Evolutionary conservation across 2,888 invertebrate genomes (phyloP), one percentile per base, ranked within the genome.

Genomic region (Anoplius nigerrimus): DNA sequence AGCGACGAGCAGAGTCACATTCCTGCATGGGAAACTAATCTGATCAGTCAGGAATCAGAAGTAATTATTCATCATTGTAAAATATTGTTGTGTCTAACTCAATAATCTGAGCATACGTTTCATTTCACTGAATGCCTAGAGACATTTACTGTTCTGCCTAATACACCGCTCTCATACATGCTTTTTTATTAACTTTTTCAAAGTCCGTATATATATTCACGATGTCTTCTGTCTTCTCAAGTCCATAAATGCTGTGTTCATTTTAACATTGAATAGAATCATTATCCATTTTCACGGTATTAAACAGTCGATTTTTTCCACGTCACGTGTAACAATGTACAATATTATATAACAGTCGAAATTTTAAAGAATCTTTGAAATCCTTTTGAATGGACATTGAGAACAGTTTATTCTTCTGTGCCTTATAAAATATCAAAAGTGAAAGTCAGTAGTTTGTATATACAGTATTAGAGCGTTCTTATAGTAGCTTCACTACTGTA

Each of bases 141-240:
- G 71, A 78, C 72, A 77, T 81, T 80, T 76, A 70, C 73, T 76
- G 78, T 84, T 82, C 84, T 86, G 84, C 84, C 86, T 84, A 80
- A 83, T 81, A 85, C 85, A 82, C 85, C 85, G 85, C 84, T 86
- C 85, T 85, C 85, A 85, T 85, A 78, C 66, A 83, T 79, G 80
- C 81, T 84, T 79, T n/a, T 54, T 72, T 66, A 76, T 71, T 64
- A 73, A 74, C 72, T 51, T 69, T 59, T 60, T 58, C 65, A 66
- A 61, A 16, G 22, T 48, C 62, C 66, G 34, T 69, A 60, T 57
- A 62, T 56, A 59, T 52, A 61, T 73, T 70, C 42, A 48, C 24
- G 43, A 54, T 11, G 34, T 64, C 45, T 66, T 52, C 46, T 27
- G 54, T 52, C 42, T 20, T 21, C 15, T 62, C 34, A 20, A 8